Conservation (phyloP, 2,888 invertebrate species). For the Tenthredo distinguenda region DNA sequence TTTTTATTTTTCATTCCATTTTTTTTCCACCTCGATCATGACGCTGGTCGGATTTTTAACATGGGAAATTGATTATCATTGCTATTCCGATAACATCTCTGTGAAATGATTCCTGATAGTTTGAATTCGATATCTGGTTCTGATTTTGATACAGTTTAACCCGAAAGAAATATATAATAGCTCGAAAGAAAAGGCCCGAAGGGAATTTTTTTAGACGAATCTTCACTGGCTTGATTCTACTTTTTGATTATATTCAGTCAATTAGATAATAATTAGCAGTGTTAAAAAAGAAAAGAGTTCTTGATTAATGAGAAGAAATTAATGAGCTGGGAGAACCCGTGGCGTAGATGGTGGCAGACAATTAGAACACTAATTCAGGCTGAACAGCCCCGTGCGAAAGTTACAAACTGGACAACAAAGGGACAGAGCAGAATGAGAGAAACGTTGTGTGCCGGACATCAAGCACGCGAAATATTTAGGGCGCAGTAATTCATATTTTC, state of each 20-base stretch:
- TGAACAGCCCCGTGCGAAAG: slow-evolving; percentile 29
- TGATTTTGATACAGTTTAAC: neutral
- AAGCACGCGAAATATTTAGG: slow-evolving; percentile 48
- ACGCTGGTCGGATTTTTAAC: slow-evolving; percentile 66
- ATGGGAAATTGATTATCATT: slow-evolving; percentile 71
- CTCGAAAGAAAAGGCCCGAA: neutral
- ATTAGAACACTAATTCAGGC: slow-evolving; percentile 35
- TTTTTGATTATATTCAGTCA: neutral
- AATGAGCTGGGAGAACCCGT: neutral
- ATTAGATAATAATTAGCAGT: neutral
- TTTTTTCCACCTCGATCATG: slow-evolving; percentile 62
- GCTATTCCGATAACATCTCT: slow-evolving; percentile 62
- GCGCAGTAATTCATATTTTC: slow-evolving; percentile 49
- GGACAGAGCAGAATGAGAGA: slow-evolving; percentile 34
- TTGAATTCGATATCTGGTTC: neutral
- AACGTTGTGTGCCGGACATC: slow-evolving; percentile 47
- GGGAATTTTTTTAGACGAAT: neutral
- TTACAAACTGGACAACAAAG: slow-evolving; percentile 46
- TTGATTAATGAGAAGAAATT: neutral
- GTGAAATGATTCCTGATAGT: slow-evolving; percentile 44
- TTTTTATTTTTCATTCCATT: neutral
- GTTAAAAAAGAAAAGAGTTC: neutral
- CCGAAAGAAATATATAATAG: neutral
- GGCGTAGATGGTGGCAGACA: slow-evolving; percentile 22
- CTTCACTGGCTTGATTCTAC: neutral